phyloP scores from a whole-genome alignment of 2,797 vertebrate species.

The Brachyrhaphis roseni region DNA sequence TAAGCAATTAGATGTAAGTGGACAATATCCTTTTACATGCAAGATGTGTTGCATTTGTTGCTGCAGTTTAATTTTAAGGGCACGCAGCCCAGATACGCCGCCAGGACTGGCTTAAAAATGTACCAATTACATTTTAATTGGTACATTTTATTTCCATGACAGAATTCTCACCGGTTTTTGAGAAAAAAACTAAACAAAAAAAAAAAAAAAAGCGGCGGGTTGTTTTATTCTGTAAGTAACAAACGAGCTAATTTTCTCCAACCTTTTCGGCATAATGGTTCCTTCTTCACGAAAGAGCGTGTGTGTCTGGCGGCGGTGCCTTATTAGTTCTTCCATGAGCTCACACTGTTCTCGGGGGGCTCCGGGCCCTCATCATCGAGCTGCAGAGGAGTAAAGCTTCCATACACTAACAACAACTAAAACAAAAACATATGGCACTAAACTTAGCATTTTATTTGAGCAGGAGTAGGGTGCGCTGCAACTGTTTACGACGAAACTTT shows the following conservation, averaged over 20 bases:
- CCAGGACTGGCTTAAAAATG: constrained; percentile 19
- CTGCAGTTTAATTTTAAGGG: background rate
- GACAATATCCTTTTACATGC: background rate
- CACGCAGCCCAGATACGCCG: background rate
- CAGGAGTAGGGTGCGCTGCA: constrained; percentile 22
- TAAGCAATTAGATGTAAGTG: background rate
- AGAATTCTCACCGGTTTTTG: constrained; percentile 14
- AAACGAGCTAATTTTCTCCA: constrained; percentile 29
- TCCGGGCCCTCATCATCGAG: constrained; percentile 40
- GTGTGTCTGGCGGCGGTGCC: constrained; percentile 31
- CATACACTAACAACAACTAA: constrained; percentile 35
- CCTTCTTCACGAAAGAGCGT: constrained; percentile 20
- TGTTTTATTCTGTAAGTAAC: constrained; percentile 28
- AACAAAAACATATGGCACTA: constrained; percentile 57
- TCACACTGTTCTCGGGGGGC: constrained; percentile 51
- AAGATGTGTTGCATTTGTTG: constrained; percentile 1
- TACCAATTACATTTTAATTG: constrained; percentile 29
- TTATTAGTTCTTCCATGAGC: constrained; percentile 72
- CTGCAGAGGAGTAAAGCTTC: constrained; percentile 39
- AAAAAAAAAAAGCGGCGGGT: background rate
- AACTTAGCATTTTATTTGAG: constrained; percentile 43
- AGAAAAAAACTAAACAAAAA: background rate
- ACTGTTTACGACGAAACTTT: constrained; percentile 12
- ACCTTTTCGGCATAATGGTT: constrained; percentile 17
- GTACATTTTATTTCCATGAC: constrained; percentile 27